Conservation (phyloP, 1,140 invertebrate genomes). For the Anadara kagoshimensis region DNA sequence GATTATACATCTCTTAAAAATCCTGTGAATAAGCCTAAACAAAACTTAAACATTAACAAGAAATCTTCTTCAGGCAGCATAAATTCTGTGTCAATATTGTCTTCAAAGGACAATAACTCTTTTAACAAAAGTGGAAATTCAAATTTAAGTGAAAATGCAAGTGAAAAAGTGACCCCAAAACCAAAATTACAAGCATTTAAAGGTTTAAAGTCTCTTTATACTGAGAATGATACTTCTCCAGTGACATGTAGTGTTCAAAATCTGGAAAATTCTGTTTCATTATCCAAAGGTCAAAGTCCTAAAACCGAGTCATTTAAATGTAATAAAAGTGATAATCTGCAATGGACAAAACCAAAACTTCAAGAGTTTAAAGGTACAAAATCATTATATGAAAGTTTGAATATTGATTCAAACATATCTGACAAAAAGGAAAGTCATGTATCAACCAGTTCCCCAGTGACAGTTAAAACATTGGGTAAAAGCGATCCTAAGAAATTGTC, state of each 20-base stretch:
- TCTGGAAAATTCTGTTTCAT: not conserved
- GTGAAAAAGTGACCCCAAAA: not conserved
- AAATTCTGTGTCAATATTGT: not conserved
- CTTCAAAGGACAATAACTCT: not conserved
- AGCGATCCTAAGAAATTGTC: not conserved
- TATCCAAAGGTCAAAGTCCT: not conserved
- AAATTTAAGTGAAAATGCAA: not conserved
- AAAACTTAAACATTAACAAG: not conserved
- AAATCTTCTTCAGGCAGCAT: not conserved
- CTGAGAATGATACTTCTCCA: not conserved
- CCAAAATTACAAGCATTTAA: not conserved
- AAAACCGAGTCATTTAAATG: not conserved
- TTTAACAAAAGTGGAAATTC: not conserved
- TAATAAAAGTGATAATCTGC: not conserved
- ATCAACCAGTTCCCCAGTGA: not conserved
- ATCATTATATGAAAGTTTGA: not conserved
- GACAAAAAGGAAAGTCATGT: not conserved
- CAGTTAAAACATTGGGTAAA: not conserved
- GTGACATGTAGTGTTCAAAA: not conserved
- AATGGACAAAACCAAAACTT: slow-evolving; percentile 5
- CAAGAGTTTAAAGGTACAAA: slow-evolving; percentile 12
- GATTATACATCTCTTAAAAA: slow-evolving; percentile 23
- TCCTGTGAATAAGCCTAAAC: not conserved
- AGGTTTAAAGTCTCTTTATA: not conserved
- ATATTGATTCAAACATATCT: not conserved